A percentile compares a stretch with the other conserved stretches of the same genome.
These are phyloP conservation scores for Danio kyathit DNA, from an alignment of 2,797 vertebrate genomes.

Conservation along the genomic window DNA sequence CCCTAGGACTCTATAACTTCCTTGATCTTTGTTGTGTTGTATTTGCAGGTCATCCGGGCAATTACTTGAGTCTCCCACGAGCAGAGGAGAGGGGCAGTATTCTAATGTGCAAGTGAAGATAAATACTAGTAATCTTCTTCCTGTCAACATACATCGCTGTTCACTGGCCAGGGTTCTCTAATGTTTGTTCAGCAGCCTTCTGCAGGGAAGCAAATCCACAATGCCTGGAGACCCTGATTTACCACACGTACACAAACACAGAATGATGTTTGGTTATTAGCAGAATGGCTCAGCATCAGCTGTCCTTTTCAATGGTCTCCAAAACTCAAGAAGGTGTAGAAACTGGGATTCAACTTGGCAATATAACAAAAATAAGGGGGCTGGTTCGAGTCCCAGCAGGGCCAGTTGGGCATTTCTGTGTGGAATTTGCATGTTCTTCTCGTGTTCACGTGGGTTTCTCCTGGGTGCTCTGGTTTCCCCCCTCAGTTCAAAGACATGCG, in stretches of 20 bases:
- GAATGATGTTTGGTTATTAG: conserved; percentile 43
- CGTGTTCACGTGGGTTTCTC: no score
- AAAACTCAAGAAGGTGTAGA: conserved; percentile 11
- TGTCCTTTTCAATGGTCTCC: neutral
- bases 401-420: no score
- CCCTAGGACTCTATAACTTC: conserved; percentile 49
- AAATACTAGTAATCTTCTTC: conserved; percentile 79
- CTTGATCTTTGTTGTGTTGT: conserved; percentile 70
- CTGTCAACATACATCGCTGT: conserved; percentile 69
- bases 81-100: conserved; percentile 71
- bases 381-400: no score
- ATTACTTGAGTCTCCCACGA: conserved; percentile 76
- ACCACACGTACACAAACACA: conserved; percentile 47
- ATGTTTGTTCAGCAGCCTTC: conserved; percentile 59
- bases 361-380: no score
- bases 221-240: conserved; percentile 50
- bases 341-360: conserved; percentile 2
- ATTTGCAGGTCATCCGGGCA: conserved; percentile 73
- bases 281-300: conserved; percentile 27
- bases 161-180: conserved; percentile 53
- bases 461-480: no score
- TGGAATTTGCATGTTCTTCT: no score
- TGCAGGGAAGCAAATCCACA: conserved; percentile 54
- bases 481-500: no score
- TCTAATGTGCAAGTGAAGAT: conserved; percentile 83